A percentile compares a stretch with the other conserved stretches of the same genome.
These are phyloP conservation scores for Coturnix japonica DNA, from an alignment of 2,113 vertebrate genomes.

Conservation along the genomic window DNA sequence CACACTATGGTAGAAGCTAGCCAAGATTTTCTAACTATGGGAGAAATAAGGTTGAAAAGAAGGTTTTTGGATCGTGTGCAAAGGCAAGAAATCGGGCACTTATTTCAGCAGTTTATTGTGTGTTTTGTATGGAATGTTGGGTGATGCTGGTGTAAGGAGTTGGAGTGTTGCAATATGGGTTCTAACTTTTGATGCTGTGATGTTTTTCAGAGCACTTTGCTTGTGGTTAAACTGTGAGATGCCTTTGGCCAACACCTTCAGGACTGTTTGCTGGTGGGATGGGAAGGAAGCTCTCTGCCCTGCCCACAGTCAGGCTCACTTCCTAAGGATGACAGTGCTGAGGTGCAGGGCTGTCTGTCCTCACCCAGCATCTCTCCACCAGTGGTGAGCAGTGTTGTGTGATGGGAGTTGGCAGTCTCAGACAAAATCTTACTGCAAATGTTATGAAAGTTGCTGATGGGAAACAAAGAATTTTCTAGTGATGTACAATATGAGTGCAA, in stretches of 20 bases:
- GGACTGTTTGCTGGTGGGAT: background rate
- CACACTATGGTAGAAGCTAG: background rate
- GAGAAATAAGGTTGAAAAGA: background rate
- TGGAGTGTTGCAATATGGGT: background rate
- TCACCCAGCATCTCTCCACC: background rate
- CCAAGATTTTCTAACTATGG: background rate
- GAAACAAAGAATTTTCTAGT: background rate
- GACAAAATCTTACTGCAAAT: background rate
- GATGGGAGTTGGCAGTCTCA: background rate
- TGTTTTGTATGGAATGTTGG: background rate
- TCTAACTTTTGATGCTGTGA: background rate
- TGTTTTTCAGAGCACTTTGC: background rate
- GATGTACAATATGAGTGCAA: background rate
- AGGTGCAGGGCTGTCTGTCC: background rate
- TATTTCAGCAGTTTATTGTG: accelerated
- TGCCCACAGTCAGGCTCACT: background rate
- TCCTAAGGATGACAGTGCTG: background rate
- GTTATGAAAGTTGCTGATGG: background rate
- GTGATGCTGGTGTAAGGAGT: background rate
- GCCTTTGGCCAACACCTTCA: background rate
- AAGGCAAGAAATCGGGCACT: background rate
- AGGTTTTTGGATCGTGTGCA: background rate
- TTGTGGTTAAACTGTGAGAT: background rate
- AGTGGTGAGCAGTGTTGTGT: background rate
- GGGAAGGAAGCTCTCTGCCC: background rate